Evolutionary conservation across 2,888 invertebrate species (phyloP).

Genomic region (Neoscelio sp.): DNA sequence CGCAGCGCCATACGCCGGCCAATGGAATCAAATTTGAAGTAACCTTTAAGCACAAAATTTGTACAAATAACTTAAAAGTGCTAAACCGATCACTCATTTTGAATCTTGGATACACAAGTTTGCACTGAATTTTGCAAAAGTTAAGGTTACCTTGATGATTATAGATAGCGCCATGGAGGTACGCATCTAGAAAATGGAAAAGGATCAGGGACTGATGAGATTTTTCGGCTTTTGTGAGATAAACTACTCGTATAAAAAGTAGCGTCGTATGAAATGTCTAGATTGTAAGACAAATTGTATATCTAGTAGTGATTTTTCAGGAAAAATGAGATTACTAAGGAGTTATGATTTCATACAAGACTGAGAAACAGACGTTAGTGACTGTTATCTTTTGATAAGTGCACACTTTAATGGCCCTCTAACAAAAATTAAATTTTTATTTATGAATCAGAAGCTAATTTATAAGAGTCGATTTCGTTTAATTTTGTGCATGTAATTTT

Average conservation of each 20-base stretch:
- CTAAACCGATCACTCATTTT: conserved; percentile 5
- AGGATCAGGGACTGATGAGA: conserved; percentile 26
- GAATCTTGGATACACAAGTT: not conserved
- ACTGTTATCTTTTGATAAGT: conserved; percentile 37
- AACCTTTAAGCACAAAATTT: conserved; percentile 28
- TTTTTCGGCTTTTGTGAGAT: conserved; percentile 42
- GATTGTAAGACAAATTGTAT: conserved; percentile 41
- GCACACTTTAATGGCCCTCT: conserved; percentile 21
- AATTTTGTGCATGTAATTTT: conserved; percentile 27
- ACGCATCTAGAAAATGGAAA: not conserved
- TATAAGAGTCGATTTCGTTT: not conserved
- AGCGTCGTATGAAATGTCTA: conserved; percentile 23
- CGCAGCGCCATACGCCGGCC: not conserved
- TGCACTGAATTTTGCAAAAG: not conserved
- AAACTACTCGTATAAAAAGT: conserved; percentile 38
- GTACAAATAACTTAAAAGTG: conserved; percentile 33
- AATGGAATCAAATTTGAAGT: conserved; percentile 12
- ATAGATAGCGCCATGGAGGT: not conserved
- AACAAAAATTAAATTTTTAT: conserved; percentile 31
- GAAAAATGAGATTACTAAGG: conserved; percentile 22
- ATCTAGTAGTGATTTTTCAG: conserved; percentile 15
- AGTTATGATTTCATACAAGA: conserved; percentile 38
- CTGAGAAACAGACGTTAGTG: conserved; percentile 38
- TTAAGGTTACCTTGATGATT: conserved; percentile 28
- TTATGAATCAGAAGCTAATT: not conserved